A percentile compares a stretch with the other conserved stretches of the same genome.
Evolutionary conservation across 2,797 vertebrate genomes (phyloP).

Genomic region (Neomorphus geoffroyi): DNA sequence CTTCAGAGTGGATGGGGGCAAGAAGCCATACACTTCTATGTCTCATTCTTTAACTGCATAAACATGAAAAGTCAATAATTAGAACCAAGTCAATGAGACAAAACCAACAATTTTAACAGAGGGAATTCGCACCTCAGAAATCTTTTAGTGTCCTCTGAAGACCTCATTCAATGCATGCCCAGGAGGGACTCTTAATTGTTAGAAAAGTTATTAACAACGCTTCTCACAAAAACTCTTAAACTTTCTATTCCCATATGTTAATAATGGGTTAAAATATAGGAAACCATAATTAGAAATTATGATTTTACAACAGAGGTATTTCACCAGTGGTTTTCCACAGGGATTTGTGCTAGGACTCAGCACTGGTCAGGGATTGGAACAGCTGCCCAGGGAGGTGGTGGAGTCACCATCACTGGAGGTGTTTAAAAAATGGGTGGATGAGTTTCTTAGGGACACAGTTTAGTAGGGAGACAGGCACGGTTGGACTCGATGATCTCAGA

Average conservation of each 20-base stretch:
- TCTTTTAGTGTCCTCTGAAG: background rate
- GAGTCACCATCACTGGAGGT: no score
- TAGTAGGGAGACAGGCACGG: no score
- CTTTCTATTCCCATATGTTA: background rate
- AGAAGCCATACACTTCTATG: background rate
- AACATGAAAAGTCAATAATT: background rate
- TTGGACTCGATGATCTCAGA: no score
- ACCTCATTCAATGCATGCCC: background rate
- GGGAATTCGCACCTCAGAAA: background rate
- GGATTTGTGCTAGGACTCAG: background rate
- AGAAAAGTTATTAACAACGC: background rate
- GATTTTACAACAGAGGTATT: background rate
- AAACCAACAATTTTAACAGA: background rate
- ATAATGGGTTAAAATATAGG: background rate
- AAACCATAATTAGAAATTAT: background rate
- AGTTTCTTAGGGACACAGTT: no score
- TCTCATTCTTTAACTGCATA: background rate
- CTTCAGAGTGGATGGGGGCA: background rate
- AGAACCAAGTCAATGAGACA: background rate
- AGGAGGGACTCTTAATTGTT: background rate
- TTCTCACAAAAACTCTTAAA: background rate
- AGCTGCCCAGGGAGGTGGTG: no score
- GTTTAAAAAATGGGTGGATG: no score
- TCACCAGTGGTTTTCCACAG: background rate
- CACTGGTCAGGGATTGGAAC: no score